Percentiles rank a stretch among this genome's conserved stretches.
These are phyloP conservation scores for Scolopax bukidnonensis DNA, from an alignment of 2,797 vertebrate genomes.

Conservation along the genomic window DNA sequence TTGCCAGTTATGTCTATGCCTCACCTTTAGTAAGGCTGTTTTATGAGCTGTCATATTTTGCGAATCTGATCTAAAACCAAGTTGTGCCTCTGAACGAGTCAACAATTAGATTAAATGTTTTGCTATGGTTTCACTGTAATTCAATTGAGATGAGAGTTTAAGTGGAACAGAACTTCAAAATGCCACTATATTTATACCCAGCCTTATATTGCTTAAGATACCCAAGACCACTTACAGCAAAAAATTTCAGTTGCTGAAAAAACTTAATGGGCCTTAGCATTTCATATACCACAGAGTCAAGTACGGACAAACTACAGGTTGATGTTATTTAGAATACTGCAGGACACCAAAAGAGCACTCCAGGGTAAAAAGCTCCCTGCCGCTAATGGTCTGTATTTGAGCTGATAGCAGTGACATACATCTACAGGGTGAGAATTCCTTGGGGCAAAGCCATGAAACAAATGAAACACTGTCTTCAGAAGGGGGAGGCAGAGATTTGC, in stretches of 20 bases:
- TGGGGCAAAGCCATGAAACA: background rate
- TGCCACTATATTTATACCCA: constrained; percentile 46
- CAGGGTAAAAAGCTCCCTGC: background rate
- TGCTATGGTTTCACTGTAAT: constrained; percentile 40
- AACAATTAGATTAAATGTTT: constrained; percentile 68
- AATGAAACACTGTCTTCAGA: background rate
- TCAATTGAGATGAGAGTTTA: constrained; percentile 49
- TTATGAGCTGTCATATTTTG: background rate
- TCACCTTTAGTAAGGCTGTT: background rate
- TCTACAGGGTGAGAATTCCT: background rate
- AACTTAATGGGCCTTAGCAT: constrained; percentile 48
- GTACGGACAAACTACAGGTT: background rate
- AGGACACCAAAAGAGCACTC: background rate
- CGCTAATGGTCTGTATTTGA: constrained; percentile 4
- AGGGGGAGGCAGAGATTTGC: background rate
- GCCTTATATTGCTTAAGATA: constrained; percentile 42
- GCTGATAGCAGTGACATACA: background rate
- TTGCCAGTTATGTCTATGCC: background rate
- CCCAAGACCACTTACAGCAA: constrained; percentile 56
- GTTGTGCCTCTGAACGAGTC: constrained; percentile 28
- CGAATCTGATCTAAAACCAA: constrained; percentile 65
- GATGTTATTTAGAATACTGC: background rate
- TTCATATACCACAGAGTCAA: background rate
- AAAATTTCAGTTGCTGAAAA: constrained; percentile 52
- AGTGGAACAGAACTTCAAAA: constrained; percentile 52